Evolutionary conservation across 2,888 invertebrate species (phyloP), one percentile per base, ranked within the genome.

Genomic region (Chloroclystis v-ata): DNA sequence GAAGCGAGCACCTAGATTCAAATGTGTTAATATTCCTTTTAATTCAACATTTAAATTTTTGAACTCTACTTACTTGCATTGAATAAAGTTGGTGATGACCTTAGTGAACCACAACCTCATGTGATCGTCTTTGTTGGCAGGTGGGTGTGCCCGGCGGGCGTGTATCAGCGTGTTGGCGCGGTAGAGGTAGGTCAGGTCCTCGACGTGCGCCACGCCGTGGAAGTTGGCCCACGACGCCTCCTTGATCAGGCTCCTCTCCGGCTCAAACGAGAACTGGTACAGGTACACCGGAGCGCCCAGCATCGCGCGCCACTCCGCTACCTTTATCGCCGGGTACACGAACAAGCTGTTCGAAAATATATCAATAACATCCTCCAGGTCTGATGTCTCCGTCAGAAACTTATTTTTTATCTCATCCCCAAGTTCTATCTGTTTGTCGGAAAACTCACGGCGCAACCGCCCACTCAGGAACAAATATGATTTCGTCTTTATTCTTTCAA

Each of bases 111-210:
- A 20, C 20, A 20, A 20, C 20, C 20, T 61, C 64, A 68, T 66
- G 4, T 20, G n/a, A 5, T 60, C 56, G 25, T 67, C 64, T 9
- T 13, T 46, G 16, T 28, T 43, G 2, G 1, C 43, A n/a, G 46
- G 39, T 5, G 58, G 55, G 20, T 52, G 49, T 2, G 49, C 40
- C 4, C 43, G 10, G 4, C 20, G 8, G 11, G n/a, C 16, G 20
- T 33, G 14, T 14, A 14, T 33, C 32, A 35, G 35, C 16, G 10
- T 16, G 35, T 35, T 35, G 20, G 7, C 7, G 7, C 20, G 16
- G 20, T 16, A 37, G 5, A 37, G 12, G 37, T 12, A 26, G 12
- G 60, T 54, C 12, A 37, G 14, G 13, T 32, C 25, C 7, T 37
- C 37, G 9, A 37, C 13, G 13, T 37, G 13, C 12, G 37, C 37